A percentile compares a stretch with the other conserved stretches of the same genome.
Evolutionary conservation across 2,113 vertebrate genomes (phyloP).

Genomic region (Callionymus lyra): DNA sequence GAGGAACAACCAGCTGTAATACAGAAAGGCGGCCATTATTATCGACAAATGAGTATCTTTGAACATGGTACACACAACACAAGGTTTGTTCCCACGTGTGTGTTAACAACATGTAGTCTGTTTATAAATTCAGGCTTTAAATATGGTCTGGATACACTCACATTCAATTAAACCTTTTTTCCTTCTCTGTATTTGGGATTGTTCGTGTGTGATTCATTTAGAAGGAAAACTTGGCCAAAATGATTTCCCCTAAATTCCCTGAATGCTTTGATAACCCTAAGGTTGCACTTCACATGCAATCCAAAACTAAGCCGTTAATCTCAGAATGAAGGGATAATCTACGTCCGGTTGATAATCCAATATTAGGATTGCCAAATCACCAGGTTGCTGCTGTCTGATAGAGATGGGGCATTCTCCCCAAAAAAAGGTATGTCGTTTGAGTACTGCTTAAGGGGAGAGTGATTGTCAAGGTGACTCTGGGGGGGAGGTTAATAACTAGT

Average conservation of each 20-base stretch:
- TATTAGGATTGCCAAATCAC: constrained; percentile 39
- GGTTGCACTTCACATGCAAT: constrained; percentile 25
- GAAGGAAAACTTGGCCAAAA: constrained; percentile 10
- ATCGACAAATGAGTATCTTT: no score
- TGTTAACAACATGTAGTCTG: no score
- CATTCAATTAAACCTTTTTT: constrained; percentile 31
- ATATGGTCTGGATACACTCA: no score
- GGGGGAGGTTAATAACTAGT: constrained; percentile 57
- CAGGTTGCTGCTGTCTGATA: constrained; percentile 27
- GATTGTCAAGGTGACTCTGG: constrained; percentile 53
- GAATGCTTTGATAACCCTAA: constrained; percentile 39
- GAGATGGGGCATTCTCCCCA: constrained; percentile 4
- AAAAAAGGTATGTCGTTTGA: constrained; percentile 1
- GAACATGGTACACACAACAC: no score
- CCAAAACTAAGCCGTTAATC: constrained; percentile 32
- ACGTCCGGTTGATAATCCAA: constrained; percentile 41
- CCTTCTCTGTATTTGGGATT: constrained; percentile 4
- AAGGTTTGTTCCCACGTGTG: no score
- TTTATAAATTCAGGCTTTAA: not conserved
- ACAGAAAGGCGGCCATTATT: not conserved
- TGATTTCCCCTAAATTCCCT: constrained; percentile 6
- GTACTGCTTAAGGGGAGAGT: constrained; percentile 5
- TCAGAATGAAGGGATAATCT: constrained; percentile 38
- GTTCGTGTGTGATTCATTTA: constrained; percentile 7
- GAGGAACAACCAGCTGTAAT: not conserved